These are phyloP conservation scores for Scylla paramamosain DNA, from an alignment of 1,140 invertebrate species.

Conservation along the genomic window DNA sequence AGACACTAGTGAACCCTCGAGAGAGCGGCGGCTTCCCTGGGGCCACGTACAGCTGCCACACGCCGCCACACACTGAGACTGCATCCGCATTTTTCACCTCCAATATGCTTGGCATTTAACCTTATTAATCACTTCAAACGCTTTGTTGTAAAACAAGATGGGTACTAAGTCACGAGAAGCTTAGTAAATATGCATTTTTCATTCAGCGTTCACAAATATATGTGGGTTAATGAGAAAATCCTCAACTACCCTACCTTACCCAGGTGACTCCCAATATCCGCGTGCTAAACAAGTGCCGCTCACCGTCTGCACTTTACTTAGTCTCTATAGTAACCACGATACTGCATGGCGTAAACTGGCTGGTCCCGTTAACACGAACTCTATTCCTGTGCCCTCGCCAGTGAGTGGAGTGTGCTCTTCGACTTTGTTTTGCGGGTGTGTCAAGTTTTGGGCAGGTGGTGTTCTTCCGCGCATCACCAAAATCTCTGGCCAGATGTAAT, in stretches of 20 bases:
- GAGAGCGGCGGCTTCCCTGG: neutral
- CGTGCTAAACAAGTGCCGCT: conserved; percentile 61
- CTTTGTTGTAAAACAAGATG: no score
- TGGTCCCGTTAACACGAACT: neutral
- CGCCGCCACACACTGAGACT: neutral
- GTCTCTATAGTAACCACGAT: neutral
- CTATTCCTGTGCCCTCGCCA: neutral
- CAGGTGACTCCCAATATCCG: conserved; percentile 39
- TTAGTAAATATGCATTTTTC: neutral
- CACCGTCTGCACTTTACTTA: conserved; percentile 51
- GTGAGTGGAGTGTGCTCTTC: neutral
- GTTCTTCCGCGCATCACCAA: conserved; percentile 30
- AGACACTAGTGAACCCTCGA: neutral
- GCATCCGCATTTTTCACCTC: neutral
- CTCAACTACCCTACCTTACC: neutral
- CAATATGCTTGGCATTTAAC: conserved; percentile 13
- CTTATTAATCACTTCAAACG: neutral
- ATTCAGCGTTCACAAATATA: neutral
- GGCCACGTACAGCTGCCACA: neutral
- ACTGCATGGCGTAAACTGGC: neutral
- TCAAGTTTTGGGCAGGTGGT: conserved; percentile 59
- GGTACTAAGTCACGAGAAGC: neutral
- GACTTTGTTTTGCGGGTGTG: neutral
- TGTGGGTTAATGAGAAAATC: neutral
- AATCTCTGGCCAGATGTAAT: conserved; percentile 69